Percentiles rank a stretch among this genome's conserved stretches.
phyloP scores from a whole-genome alignment of 2,113 vertebrate species.

The Colinus virginianus region DNA sequence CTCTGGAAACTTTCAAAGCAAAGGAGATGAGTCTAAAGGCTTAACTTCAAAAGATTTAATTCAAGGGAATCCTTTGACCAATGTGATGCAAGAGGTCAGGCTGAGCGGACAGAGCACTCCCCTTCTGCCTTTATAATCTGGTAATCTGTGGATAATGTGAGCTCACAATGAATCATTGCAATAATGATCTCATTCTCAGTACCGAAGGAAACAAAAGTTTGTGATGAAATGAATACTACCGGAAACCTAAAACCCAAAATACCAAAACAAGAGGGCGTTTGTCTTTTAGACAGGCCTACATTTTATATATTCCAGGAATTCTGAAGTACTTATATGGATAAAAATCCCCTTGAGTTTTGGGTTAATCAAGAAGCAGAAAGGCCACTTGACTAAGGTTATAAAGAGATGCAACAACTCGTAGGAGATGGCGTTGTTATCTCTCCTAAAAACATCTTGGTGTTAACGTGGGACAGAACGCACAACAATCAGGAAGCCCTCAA shows the following conservation, averaged over 20 bases:
- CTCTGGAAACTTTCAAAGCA: neutral
- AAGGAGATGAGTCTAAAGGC: neutral
- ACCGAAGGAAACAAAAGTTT: conserved; percentile 57
- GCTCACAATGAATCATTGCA: conserved; percentile 51
- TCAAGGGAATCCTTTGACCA: conserved; percentile 16
- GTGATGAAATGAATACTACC: conserved; percentile 24
- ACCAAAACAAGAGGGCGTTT: conserved; percentile 53
- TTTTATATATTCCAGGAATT: conserved; percentile 38
- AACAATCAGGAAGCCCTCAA: neutral
- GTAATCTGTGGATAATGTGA: conserved; percentile 40
- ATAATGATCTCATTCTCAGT: conserved; percentile 61
- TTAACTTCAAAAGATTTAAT: conserved; percentile 20
- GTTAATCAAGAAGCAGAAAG: conserved; percentile 2
- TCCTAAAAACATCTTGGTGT: neutral
- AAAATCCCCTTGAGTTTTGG: conserved; percentile 28
- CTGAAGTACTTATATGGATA: neutral
- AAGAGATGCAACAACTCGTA: neutral
- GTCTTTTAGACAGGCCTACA: conserved; percentile 26
- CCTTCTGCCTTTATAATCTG: conserved; percentile 32
- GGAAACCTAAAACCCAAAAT: conserved; percentile 38
- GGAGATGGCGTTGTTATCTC: neutral
- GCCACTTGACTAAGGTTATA: conserved; percentile 4
- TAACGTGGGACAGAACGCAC: neutral
- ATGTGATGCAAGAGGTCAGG: conserved; percentile 19
- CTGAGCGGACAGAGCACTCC: neutral